These are phyloP conservation scores for Gonioctena quinquepunctata DNA, from an alignment of 1,140 invertebrate genomes.

Conservation along the genomic window DNA sequence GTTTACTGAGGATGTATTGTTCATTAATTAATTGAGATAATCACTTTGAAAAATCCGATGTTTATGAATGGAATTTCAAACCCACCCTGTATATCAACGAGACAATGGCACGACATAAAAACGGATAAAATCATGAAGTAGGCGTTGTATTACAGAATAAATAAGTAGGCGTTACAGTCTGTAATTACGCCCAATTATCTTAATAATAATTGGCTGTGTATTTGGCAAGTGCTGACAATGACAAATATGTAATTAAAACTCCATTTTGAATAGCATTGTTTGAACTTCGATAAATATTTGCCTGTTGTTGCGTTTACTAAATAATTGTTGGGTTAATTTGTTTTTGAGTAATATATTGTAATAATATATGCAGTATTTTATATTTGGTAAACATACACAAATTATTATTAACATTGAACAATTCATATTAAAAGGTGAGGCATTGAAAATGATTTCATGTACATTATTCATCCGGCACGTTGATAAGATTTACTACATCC, in stretches of 20 bases:
- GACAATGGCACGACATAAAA: neutral
- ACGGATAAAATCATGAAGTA: neutral
- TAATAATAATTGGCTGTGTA: constrained; percentile 9
- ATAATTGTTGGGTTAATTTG: constrained; percentile 8
- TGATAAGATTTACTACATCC: too few species aligned
- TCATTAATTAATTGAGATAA: too few species aligned
- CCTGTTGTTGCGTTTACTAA: neutral
- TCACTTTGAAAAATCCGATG: too few species aligned
- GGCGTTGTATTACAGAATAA: constrained; percentile 7
- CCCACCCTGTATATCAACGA: constrained; percentile 2
- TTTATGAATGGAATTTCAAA: too few species aligned
- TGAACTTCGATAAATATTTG: constrained; percentile 10
- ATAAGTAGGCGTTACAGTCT: constrained; percentile 10
- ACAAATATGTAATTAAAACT: constrained; percentile 22
- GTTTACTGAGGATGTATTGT: too few species aligned
- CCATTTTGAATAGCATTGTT: constrained; percentile 14
- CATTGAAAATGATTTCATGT: neutral
- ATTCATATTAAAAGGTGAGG: neutral
- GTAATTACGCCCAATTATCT: constrained; percentile 24
- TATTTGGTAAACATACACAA: neutral
- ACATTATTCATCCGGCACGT: neutral
- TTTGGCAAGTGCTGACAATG: constrained; percentile 8
- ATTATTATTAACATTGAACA: neutral
- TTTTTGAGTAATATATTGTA: neutral
- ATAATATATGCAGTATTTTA: neutral